Evolutionary conservation across 2,888 invertebrate genomes (phyloP).

Genomic region (Dugesia japonica): DNA sequence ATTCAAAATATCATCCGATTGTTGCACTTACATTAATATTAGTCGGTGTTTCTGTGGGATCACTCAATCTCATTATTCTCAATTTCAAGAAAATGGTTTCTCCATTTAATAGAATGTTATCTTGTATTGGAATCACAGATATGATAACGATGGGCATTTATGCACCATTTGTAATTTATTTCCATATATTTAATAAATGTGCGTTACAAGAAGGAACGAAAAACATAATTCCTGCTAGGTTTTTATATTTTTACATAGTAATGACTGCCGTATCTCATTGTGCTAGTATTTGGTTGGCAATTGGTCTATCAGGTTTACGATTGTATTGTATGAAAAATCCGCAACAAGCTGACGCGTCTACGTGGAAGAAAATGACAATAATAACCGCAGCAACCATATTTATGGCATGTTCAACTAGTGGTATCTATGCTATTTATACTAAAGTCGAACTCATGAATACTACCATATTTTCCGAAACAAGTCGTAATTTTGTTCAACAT

Average conservation of each 20-base stretch:
- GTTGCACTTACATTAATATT: not conserved
- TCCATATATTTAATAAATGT: constrained; percentile 12
- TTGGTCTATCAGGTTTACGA: not conserved
- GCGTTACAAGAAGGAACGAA: not conserved
- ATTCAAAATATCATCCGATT: not conserved
- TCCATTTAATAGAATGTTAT: constrained; percentile 8
- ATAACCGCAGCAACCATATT: not conserved
- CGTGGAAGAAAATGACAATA: not conserved
- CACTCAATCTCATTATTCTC: constrained; percentile 8
- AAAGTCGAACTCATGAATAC: not conserved
- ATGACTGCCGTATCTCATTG: not conserved
- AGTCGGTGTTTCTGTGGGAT: not conserved
- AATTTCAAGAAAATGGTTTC: constrained; percentile 14
- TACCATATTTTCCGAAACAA: not conserved
- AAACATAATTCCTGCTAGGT: not conserved
- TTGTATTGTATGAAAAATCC: not conserved
- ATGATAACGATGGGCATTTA: constrained; percentile 13
- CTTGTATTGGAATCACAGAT: not conserved
- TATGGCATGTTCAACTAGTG: not conserved
- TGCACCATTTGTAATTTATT: constrained; percentile 12
- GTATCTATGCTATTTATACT: not conserved
- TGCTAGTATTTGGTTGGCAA: not conserved
- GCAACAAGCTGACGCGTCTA: not conserved
- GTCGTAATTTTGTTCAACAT: not conserved
- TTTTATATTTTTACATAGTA: not conserved